Percentiles rank a stretch among this genome's conserved stretches.
phyloP scores from a whole-genome alignment of 1,140 invertebrate species.

The Plutomurus gul region DNA sequence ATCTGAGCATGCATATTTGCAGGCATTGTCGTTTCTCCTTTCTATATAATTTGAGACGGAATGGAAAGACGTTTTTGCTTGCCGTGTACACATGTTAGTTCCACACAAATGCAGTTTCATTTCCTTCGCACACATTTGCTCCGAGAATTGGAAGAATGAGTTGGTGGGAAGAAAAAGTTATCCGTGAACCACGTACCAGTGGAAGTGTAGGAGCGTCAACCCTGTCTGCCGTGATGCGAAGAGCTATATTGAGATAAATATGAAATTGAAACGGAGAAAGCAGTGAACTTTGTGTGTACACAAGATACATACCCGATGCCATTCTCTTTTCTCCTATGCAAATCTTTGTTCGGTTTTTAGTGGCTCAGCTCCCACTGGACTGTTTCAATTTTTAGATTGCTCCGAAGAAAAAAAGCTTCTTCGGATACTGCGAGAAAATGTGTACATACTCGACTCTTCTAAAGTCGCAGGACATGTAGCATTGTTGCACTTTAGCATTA shows the following conservation, averaged over 20 bases:
- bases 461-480: no score
- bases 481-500: neutral
- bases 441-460: neutral
- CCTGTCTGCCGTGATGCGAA: no score
- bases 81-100: conserved; percentile 29
- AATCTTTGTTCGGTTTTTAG: conserved; percentile 33
- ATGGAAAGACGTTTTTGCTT: neutral
- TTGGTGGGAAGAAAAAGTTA: neutral
- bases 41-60: conserved; percentile 17
- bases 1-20: no score
- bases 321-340: conserved; percentile 17
- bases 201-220: no score
- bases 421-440: neutral
- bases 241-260: neutral
- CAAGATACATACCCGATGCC: neutral
- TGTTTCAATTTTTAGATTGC: conserved; percentile 28
- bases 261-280: conserved; percentile 9
- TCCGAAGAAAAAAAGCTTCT: neutral
- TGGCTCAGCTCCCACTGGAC: conserved; percentile 20
- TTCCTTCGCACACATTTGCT: conserved; percentile 17
- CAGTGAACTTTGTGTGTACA: neutral
- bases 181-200: no score
- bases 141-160: neutral
- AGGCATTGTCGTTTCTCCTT: no score
- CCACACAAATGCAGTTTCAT: conserved; percentile 30